These are phyloP conservation scores for Coenonympha glycerion DNA, from an alignment of 2,888 invertebrate genomes.

Conservation along the genomic window DNA sequence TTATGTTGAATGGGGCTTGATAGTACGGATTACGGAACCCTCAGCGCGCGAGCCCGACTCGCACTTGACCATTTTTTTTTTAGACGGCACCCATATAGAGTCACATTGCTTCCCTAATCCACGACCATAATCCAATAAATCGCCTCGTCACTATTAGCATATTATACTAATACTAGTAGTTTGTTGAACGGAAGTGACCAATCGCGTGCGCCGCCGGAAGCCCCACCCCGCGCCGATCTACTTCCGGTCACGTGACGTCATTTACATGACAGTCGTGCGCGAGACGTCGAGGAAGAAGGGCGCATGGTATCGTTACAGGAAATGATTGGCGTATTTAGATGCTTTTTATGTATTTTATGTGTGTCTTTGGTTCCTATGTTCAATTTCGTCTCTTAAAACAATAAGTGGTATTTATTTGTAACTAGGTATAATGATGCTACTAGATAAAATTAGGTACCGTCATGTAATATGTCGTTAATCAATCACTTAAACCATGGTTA, in stretches of 20 bases:
- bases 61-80: too few species aligned
- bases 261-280: constrained; percentile 66
- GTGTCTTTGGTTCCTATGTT: too few species aligned
- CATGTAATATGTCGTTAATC: constrained; percentile 60
- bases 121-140: constrained; percentile 64
- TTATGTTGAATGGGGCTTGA: too few species aligned
- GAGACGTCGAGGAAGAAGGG: constrained; percentile 48
- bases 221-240: constrained; percentile 62
- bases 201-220: constrained; percentile 71
- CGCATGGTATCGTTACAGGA: constrained; percentile 50
- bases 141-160: constrained; percentile 72
- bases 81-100: not conserved
- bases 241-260: constrained; percentile 75
- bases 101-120: constrained; percentile 2
- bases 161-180: constrained; percentile 62
- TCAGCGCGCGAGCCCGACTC: too few species aligned
- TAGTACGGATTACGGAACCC: too few species aligned
- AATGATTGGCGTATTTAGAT: constrained; percentile 19
- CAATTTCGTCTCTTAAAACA: too few species aligned
- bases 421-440: too few species aligned
- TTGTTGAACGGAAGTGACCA: constrained; percentile 72
- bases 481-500: constrained; percentile 71
- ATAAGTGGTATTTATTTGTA: too few species aligned
- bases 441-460: too few species aligned
- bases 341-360: not conserved